A percentile compares a stretch with the other conserved stretches of the same genome.
Conservation (phyloP, 2,797 vertebrate species). For the Lepus oiostolus region DNA sequence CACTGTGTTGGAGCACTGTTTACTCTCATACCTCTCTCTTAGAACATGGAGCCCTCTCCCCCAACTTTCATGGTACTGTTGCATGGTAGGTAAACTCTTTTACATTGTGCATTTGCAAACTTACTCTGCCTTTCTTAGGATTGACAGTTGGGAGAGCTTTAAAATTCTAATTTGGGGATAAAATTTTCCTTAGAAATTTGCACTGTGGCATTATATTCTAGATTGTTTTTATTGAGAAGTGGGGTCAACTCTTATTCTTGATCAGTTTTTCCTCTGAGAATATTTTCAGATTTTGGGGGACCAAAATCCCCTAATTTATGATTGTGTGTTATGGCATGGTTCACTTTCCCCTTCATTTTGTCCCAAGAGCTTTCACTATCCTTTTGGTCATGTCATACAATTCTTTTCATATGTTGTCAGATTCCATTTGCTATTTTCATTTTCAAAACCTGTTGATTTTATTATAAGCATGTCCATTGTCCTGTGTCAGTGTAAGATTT, state of each 20-base stretch:
- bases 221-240: constrained; percentile 5
- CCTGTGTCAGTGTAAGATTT: neutral
- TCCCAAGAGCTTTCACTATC: too few relatives aligned
- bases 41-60: neutral
- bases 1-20: neutral
- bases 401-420: neutral
- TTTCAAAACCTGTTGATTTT: neutral
- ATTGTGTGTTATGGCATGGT: neutral
- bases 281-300: neutral
- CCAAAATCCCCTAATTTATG: neutral
- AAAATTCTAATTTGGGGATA: neutral
- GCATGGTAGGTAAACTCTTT: neutral
- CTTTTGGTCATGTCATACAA: neutral
- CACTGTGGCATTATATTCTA: neutral
- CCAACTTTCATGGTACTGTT: neutral
- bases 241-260: neutral
- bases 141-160: neutral
- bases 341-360: neutral
- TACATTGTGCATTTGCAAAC: neutral
- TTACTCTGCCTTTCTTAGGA: neutral
- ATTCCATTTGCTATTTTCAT: neutral
- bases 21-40: neutral
- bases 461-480: neutral
- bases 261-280: neutral
- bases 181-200: neutral